Percentiles rank a stretch among this genome's conserved stretches.
Conservation (phyloP, 2,888 invertebrate genomes). For the Drymonia ruficornis region DNA sequence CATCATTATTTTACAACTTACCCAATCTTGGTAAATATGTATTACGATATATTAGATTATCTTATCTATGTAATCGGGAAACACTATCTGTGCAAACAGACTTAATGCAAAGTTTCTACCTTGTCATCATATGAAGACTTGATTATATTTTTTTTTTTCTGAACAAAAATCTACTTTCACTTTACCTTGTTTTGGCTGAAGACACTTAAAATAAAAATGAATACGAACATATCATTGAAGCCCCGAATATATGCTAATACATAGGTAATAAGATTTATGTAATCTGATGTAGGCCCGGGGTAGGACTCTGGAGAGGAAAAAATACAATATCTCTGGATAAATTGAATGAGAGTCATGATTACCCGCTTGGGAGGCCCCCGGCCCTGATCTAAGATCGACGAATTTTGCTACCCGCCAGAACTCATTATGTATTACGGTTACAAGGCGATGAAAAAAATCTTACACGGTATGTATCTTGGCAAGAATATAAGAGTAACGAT, state of each 20-base stretch:
- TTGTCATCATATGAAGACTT: too few species aligned
- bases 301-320: slow-evolving; percentile 19
- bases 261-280: slow-evolving; percentile 10
- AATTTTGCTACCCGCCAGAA: slow-evolving; percentile 21
- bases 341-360: slow-evolving; percentile 40
- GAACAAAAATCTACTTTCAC: too few species aligned
- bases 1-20: neutral
- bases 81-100: neutral
- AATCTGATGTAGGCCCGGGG: slow-evolving; percentile 25
- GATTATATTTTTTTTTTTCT: too few species aligned
- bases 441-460: neutral
- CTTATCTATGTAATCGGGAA: neutral
- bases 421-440: slow-evolving; percentile 19
- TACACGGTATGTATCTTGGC: neutral
- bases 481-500: neutral
- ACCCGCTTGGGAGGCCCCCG: slow-evolving; percentile 26
- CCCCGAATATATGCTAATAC: neutral
- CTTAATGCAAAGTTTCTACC: too few species aligned
- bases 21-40: neutral
- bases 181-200: too few species aligned
- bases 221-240: too few species aligned
- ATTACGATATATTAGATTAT: neutral
- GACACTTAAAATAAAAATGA: too few species aligned
- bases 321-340: slow-evolving; percentile 35
- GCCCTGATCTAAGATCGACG: slow-evolving; percentile 25